Evolutionary conservation across 2,888 invertebrate species (phyloP), one percentile per base, ranked within the genome.

Genomic region (Synanthedon formicaeformis): DNA sequence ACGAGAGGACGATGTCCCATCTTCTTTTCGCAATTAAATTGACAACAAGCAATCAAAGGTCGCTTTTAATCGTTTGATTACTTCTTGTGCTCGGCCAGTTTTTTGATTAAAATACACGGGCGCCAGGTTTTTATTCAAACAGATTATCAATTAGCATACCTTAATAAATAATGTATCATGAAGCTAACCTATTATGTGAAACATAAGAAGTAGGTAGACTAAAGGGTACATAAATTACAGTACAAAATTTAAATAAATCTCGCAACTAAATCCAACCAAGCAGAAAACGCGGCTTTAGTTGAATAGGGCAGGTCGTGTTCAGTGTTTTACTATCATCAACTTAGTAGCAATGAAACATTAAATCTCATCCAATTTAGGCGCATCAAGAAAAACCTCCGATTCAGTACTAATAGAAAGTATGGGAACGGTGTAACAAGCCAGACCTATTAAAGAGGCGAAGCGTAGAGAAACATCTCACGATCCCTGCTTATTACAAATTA

Each of bases 401-500:
- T 57, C 58, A 57, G 56, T 55, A 58, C 62, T 64, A 59, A 69
- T 73, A 72, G 76, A 73, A 73, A 77, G 76, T 78, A 75, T 84
- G 84, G 78, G 84, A 85, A 83, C 74, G 63, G 65, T 66, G 74
- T 84, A 84, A 84, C 81, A 70, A 84, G 83, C 67, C 71, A 62
- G 74, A 75, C 75, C 73, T 81, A 81, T 83, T 82, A 82, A 75
- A 78, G 75, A 73, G 71, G 72, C 75, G 73, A 78, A 77, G 75
- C 82, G 81, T 78, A 81, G 75, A 82, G 80, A 78, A 82, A 75
- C 73, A 78, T 74, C 79, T 79, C 80, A 80, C 81, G 81, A 86
- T 80, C 79, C 78, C 75, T 66, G 69, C 81, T 85, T 79, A 86
- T 86, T 86, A 86, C 86, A 83, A 85, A 86, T 87, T 85, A 86